phyloP scores from a whole-genome alignment of 1,140 invertebrate genomes.

The Eumeta japonica region DNA sequence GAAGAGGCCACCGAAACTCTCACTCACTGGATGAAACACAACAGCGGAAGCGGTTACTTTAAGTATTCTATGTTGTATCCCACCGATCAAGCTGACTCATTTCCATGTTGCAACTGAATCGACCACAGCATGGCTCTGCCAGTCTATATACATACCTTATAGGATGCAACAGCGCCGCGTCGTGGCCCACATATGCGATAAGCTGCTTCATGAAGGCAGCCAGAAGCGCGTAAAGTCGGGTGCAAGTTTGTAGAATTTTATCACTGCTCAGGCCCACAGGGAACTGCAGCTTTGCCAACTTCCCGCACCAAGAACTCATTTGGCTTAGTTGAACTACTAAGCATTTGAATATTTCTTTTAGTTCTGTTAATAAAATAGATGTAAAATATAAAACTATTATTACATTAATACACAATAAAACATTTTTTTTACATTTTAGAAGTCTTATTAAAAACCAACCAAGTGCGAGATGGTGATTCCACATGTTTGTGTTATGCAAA shows the following conservation, averaged over 20 bases:
- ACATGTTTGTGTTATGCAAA: too few species aligned
- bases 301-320: slow-evolving; percentile 13
- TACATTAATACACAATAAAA: background rate
- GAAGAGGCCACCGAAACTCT: too few species aligned
- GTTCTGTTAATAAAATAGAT: slow-evolving; percentile 16
- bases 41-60: too few species aligned
- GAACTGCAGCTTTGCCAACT: slow-evolving; percentile 17
- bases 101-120: too few species aligned
- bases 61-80: too few species aligned
- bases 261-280: slow-evolving; percentile 20
- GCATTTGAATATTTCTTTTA: slow-evolving; percentile 24
- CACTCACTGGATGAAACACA: too few species aligned
- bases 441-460: too few species aligned
- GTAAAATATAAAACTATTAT: background rate
- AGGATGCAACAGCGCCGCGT: slow-evolving; percentile 9
- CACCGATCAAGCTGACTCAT: too few species aligned
- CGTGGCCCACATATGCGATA: too few species aligned
- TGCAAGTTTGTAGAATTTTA: slow-evolving; percentile 15
- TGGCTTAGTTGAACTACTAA: slow-evolving; percentile 27
- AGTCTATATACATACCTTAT: slow-evolving; percentile 9
- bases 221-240: slow-evolving; percentile 25
- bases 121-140: too few species aligned
- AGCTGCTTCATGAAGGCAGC: slow-evolving; percentile 19
- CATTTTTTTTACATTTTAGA: too few species aligned
- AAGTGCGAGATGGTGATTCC: too few species aligned